A percentile compares a stretch with the other conserved stretches of the same genome.
Conservation (phyloP, 2,888 invertebrate species). For the Ellobium chinense region DNA sequence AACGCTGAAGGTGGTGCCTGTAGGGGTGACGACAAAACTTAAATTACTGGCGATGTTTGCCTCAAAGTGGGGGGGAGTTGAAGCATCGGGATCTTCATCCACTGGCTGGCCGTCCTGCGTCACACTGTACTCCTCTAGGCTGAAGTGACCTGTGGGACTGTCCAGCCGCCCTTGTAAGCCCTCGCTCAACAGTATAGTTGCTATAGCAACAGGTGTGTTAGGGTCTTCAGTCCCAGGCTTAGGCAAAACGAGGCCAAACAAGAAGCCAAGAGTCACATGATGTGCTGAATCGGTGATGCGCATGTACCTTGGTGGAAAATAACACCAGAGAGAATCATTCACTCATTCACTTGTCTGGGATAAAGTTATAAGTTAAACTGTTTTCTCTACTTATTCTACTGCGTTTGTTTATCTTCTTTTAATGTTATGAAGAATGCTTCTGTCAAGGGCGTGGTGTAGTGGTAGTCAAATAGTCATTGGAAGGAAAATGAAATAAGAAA, state of each 20-base stretch:
- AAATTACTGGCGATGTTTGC: constrained; percentile 55
- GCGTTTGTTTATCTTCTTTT: no score
- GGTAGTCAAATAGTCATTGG: no score
- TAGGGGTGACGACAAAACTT: constrained; percentile 52
- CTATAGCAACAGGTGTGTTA: constrained; percentile 4
- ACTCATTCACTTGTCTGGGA: no score
- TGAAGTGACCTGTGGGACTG: constrained; percentile 39
- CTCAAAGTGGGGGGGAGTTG: constrained; percentile 57
- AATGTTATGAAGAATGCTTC: no score
- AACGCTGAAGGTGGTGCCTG: constrained; percentile 55
- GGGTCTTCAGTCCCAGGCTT: background rate
- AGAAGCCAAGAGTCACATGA: constrained; percentile 54
- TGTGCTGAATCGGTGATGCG: constrained; percentile 56
- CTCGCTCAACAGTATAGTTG: constrained; percentile 21
- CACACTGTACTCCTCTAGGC: constrained; percentile 48
- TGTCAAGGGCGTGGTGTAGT: no score
- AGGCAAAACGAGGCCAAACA: constrained; percentile 64
- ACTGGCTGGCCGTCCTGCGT: constrained; percentile 59
- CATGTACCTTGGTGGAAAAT: constrained; percentile 53
- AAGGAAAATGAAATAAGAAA: no score
- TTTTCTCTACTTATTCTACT: no score
- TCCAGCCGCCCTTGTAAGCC: background rate
- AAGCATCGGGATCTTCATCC: constrained; percentile 56
- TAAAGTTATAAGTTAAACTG: no score
- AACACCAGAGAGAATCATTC: no score